A percentile compares a stretch with the other conserved stretches of the same genome.
These are phyloP conservation scores for Thecocarcelia acutangulata DNA, from an alignment of 2,888 invertebrate genomes.

Conservation along the genomic window DNA sequence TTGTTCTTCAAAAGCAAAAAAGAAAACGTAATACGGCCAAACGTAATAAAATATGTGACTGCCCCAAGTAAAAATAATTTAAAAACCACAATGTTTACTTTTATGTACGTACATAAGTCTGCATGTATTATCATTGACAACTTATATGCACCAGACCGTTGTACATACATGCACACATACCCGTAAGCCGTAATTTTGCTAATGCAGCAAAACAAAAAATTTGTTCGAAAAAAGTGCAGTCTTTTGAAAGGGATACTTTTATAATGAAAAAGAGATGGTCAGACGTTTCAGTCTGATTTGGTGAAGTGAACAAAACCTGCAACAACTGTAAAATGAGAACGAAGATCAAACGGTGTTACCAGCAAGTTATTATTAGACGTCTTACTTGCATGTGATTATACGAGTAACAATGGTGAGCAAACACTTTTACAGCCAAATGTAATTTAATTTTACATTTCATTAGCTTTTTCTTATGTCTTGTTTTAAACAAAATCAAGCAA, in stretches of 20 bases:
- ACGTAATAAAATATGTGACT: conserved; percentile 41
- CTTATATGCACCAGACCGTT: conserved; percentile 31
- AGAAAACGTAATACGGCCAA: conserved; percentile 6
- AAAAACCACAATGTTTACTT: conserved; percentile 40
- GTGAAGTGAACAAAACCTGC: not conserved
- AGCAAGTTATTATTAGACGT: not conserved
- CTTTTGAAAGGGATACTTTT: conserved; percentile 71
- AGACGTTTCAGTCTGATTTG: conserved; percentile 18
- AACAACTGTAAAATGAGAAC: not conserved
- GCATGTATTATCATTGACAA: conserved; percentile 1
- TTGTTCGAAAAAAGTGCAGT: conserved; percentile 57
- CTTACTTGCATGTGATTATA: no score
- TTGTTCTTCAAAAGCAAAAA: conserved; percentile 13
- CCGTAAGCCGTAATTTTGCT: conserved; percentile 37
- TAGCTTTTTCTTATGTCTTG: no score
- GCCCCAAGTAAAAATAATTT: conserved; percentile 54
- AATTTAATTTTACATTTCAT: no score
- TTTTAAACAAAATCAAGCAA: no score
- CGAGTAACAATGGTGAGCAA: not conserved
- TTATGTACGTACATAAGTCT: not conserved
- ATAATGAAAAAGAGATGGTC: conserved; percentile 51
- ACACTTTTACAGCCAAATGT: no score
- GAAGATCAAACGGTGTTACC: conserved; percentile 7
- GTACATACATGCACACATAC: no score
- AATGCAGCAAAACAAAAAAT: conserved; percentile 54